Percentiles rank a stretch among this genome's conserved stretches.
These are phyloP conservation scores for Brachyptera risi DNA, from an alignment of 2,888 invertebrate species.

Conservation along the genomic window DNA sequence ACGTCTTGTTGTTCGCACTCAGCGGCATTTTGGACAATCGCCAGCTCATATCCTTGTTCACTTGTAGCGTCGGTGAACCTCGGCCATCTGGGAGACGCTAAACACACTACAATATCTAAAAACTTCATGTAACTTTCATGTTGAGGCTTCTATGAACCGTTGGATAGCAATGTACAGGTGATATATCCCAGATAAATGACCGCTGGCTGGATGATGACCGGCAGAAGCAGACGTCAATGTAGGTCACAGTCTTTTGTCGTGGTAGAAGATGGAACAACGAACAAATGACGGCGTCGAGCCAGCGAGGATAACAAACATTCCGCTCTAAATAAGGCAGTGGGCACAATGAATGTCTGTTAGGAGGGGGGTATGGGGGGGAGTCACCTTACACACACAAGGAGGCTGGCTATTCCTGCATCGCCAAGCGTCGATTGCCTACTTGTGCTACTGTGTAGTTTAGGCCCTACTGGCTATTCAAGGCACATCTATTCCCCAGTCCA, in stretches of 20 bases:
- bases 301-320: constrained; percentile 29
- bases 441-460: not conserved
- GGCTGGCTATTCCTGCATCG: constrained; percentile 23
- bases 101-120: not conserved
- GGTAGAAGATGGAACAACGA: not conserved
- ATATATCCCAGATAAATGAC: constrained; percentile 10
- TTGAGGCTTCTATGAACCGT: too few species aligned
- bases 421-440: not conserved
- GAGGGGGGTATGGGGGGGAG: constrained; percentile 14
- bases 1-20: constrained; percentile 21
- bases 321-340: constrained; percentile 32
- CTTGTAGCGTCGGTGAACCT: not conserved
- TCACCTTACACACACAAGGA: constrained; percentile 23
- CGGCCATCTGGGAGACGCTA: not conserved
- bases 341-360: constrained; percentile 26
- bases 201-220: constrained; percentile 14
- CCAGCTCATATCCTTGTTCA: constrained; percentile 7
- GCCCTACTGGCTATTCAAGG: constrained; percentile 12
- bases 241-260: constrained; percentile 10
- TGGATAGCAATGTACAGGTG: not conserved
- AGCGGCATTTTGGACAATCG: not conserved
- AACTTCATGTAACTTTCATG: not conserved
- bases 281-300: constrained; percentile 4
- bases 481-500: not conserved
- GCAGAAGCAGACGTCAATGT: constrained; percentile 3